Conservation (phyloP, 2,113 vertebrate genomes). For the Spea bombifrons region DNA sequence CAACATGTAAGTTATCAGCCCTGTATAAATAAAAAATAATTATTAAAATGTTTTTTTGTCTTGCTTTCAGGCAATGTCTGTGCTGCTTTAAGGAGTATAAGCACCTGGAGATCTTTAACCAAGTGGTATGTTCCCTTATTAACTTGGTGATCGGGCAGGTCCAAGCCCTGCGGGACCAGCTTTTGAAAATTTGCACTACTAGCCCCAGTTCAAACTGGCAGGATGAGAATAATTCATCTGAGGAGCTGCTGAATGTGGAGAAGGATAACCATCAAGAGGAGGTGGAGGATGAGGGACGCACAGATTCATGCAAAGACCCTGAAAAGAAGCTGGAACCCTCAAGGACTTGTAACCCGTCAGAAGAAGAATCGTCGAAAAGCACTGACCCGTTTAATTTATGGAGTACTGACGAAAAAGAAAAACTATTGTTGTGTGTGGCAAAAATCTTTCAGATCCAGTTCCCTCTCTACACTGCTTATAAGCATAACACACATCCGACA, state of each 20-base stretch:
- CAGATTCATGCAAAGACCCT: slow-evolving; percentile 61
- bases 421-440: slow-evolving; percentile 92
- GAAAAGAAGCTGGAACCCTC: slow-evolving; percentile 64
- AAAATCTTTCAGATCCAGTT: slow-evolving; percentile 99
- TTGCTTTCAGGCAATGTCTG: slow-evolving; percentile 86
- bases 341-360: slow-evolving; percentile 63
- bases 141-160: slow-evolving; percentile 96
- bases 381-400: slow-evolving; percentile 81
- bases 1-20: no score
- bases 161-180: slow-evolving; percentile 77
- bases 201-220: slow-evolving; percentile 75
- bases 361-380: slow-evolving; percentile 64
- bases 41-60: slow-evolving; percentile 30
- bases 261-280: slow-evolving; percentile 83
- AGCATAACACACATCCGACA: slow-evolving; percentile 98
- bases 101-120: slow-evolving; percentile 98
- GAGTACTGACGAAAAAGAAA: slow-evolving; percentile 96
- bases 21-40: no score
- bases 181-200: slow-evolving; percentile 75
- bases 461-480: slow-evolving; percentile 97
- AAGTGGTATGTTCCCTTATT: slow-evolving; percentile 97
- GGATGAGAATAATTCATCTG: slow-evolving; percentile 70
- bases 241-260: slow-evolving; percentile 87
- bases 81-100: slow-evolving; percentile 99
- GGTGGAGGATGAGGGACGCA: slow-evolving; percentile 53